Evolutionary conservation across 2,888 invertebrate genomes (phyloP).

Genomic region (Seira sanloemensis): DNA sequence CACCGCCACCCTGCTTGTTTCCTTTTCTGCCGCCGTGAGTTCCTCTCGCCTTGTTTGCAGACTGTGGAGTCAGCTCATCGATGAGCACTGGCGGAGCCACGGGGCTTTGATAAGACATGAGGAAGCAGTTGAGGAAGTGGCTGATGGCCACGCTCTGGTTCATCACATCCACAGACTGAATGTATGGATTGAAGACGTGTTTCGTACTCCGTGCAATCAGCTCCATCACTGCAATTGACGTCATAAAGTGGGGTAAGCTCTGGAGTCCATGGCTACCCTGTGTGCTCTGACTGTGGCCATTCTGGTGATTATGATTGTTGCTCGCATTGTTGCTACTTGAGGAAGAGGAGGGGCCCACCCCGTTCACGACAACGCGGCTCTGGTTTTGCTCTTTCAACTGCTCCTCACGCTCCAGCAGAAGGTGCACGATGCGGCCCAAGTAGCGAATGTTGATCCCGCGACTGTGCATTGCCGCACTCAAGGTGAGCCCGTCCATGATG

Average conservation of each 20-base stretch:
- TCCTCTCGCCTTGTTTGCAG: conserved; percentile 63
- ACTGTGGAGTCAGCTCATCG: conserved; percentile 80
- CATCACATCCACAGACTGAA: conserved; percentile 92
- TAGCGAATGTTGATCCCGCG: conserved; percentile 98
- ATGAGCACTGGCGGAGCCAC: conserved; percentile 81
- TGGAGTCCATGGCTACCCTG: conserved; percentile 39
- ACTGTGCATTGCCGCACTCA: conserved; percentile 95
- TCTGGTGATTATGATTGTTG: conserved; percentile 15
- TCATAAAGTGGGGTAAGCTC: conserved; percentile 81
- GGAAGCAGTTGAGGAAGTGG: conserved; percentile 96
- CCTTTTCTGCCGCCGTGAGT: conserved; percentile 77
- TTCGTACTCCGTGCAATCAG: conserved; percentile 92
- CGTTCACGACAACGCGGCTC: conserved; percentile 36
- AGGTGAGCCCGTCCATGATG: conserved; percentile 91
- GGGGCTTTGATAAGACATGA: conserved; percentile 86
- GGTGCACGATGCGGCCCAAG: conserved; percentile 81
- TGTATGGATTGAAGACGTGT: conserved; percentile 93
- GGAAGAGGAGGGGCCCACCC: conserved; percentile 6
- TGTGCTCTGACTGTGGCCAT: conserved; percentile 20
- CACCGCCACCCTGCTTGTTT: conserved; percentile 79
- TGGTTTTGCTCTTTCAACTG: conserved; percentile 55
- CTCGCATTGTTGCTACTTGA: background rate
- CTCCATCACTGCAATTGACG: conserved; percentile 94
- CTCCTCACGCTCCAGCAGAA: conserved; percentile 69
- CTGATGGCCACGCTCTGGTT: conserved; percentile 92